phyloP scores from a whole-genome alignment of 2,888 invertebrate genomes.

The Erebia epiphron region DNA sequence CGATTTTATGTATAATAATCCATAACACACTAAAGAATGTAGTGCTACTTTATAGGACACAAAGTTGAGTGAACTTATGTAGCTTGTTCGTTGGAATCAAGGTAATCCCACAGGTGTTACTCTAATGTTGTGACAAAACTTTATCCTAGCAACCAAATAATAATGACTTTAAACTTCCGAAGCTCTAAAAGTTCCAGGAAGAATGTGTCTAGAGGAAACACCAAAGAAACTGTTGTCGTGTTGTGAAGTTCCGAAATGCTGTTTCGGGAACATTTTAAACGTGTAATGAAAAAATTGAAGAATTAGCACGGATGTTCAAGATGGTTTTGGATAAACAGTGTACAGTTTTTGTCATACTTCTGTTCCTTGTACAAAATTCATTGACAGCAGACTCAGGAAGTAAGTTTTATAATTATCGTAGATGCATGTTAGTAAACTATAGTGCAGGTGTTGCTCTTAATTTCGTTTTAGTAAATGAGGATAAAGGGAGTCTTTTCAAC shows the following conservation, averaged over 20 bases:
- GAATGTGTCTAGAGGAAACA: constrained; percentile 13
- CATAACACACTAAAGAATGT: constrained; percentile 16
- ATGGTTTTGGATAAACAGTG: constrained; percentile 61
- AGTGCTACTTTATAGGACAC: constrained; percentile 47
- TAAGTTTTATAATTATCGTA: constrained; percentile 54
- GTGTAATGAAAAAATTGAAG: constrained; percentile 79
- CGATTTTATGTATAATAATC: constrained; percentile 20
- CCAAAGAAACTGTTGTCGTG: constrained; percentile 26
- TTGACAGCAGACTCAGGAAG: constrained; percentile 54
- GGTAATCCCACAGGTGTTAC: constrained; percentile 73
- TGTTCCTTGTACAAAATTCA: constrained; percentile 49
- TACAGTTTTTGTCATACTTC: constrained; percentile 54
- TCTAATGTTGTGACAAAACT: constrained; percentile 70
- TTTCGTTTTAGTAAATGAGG: too few relatives aligned
- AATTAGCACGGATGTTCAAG: constrained; percentile 72
- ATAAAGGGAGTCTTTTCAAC: too few relatives aligned
- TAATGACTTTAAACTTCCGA: constrained; percentile 44
- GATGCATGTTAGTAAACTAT: too few relatives aligned
- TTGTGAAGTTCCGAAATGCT: constrained; percentile 37
- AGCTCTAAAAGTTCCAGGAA: constrained; percentile 35
- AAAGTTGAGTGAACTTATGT: constrained; percentile 78
- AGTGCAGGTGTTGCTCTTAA: too few relatives aligned
- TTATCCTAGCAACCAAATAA: constrained; percentile 73
- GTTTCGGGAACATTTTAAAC: constrained; percentile 45
- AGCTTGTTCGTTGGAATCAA: constrained; percentile 55